Conservation (phyloP, 2,888 invertebrate genomes). For the Melieria crassipennis region DNA sequence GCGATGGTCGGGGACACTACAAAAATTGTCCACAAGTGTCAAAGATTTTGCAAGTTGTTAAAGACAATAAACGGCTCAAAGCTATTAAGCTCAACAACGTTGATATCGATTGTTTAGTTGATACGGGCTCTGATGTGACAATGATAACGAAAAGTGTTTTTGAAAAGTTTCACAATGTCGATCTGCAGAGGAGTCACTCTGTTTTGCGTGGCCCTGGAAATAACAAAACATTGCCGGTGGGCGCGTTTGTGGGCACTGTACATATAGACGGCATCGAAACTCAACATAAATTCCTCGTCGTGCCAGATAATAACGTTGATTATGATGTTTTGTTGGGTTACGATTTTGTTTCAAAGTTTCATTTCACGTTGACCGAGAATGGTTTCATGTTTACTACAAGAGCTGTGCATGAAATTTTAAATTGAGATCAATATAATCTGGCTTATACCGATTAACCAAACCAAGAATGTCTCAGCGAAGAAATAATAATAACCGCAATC, state of each 20-base stretch:
- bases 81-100: no score
- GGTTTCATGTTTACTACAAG: slow-evolving; percentile 15
- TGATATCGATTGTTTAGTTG: no score
- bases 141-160: slow-evolving; percentile 19
- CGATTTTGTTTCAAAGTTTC: slow-evolving; percentile 27
- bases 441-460: no score
- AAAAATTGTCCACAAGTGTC: no score
- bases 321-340: slow-evolving; percentile 31
- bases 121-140: slow-evolving; percentile 21
- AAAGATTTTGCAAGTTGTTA: no score
- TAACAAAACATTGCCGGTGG: slow-evolving; percentile 19
- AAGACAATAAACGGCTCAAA: no score
- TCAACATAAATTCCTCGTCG: slow-evolving; percentile 17
- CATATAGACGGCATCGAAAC: slow-evolving; percentile 26
- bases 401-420: neutral
- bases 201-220: slow-evolving; percentile 25
- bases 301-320: slow-evolving; percentile 26
- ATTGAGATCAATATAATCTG: no score
- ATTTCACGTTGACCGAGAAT: neutral
- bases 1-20: no score
- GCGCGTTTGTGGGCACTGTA: slow-evolving; percentile 20
- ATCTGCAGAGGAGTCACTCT: slow-evolving; percentile 5
- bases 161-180: neutral
- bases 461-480: no score
- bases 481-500: no score